Evolutionary conservation across 2,113 vertebrate species (phyloP), one percentile per base, ranked within the genome.

Genomic region (Merops nubicus): DNA sequence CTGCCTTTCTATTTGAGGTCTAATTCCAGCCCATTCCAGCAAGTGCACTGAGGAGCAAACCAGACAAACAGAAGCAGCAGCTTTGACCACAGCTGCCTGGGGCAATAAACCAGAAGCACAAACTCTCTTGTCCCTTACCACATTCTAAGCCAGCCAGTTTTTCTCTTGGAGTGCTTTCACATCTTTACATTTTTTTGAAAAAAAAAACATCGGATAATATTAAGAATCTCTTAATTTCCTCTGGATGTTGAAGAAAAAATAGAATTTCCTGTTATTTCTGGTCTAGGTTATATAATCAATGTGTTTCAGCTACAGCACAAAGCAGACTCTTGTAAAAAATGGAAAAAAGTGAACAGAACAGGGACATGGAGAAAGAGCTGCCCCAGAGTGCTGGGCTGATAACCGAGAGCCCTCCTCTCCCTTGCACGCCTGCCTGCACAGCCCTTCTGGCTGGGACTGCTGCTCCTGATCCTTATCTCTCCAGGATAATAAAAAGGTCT

Each of bases 231-330:
- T 87, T 84, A 2, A 34, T 79, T 82, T 91, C 70, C 65, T 92
- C 62, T 75, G 29, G 40, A 64, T 53, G 45, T 23, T 84, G 43
- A 88, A 91, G 86, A 89, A 90, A 89, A 68, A 45, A 28, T 16
- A 31, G 59, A 62, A 38, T 63, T 82, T 31, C 42, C 20, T 42
- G 70, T 82, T 88, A 33, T 60, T 79, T 90, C 73, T 50, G 31
- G 11, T 36, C 51, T 77, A 79, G 54, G 59, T 90, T 93, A 77
- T 77, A 68, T 77, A 89, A 96, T 92, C 54, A 51, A 81, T 21
- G 33, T 79, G 94, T 91, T 93, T 87, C 33, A 80, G 82, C 84
- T 93, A 28, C 60, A 78, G 89, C 60, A 90, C n/a, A 43, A 76
- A 65, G 89, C 34, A 94, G 91, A 70, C 53, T 82, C 67, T 88